Evolutionary conservation across 2,797 vertebrate species (phyloP), one percentile per base, ranked within the genome.

Genomic region (Nothura maculosa): DNA sequence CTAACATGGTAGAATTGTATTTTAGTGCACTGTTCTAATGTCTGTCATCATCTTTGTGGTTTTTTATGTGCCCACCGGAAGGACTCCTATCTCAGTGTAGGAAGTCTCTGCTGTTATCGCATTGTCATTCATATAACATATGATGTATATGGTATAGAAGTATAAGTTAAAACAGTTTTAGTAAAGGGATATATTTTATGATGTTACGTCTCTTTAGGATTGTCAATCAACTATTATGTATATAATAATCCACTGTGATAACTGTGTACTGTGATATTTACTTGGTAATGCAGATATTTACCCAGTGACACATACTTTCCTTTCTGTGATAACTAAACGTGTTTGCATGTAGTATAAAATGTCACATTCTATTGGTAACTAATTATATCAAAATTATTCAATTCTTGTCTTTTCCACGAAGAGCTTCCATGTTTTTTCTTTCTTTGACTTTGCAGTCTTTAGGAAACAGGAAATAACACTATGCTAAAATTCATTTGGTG

Each of bases 401-500:
- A 5, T 54, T 80, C 4, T 48, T 12, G 24, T 61, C 69, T 43
- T 70, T 40, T 66, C 4, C 52, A 54, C 63, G 40, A 92, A 85
- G 8, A 50, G 3, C 2, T 1, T 68, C 77, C 24, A 54, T 30
- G 17, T 13, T 30, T 55, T 55, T 55, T n/a, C 9, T 54, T 54
- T 27, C n/a, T n/a, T n/a, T n/a, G 18, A 48, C 47, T 22, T 30
- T 72, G 13, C 0, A 0, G 40, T 79, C 52, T 67, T 57, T 72
- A 52, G 63, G 4, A 36, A 3, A 74, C 1, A n/a, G 5, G 18
- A 69, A 45, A 22, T 2, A 1, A 28, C 9, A 5, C 43, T 40
- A 8, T 47, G 5, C 50, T 77, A 54, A 77, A 74, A 48, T 3
- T 0, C 24, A 18, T 63, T 48, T 58, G 6, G 0, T 20, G 27